Base-by-base conservation (phyloP, 2,113 vertebrate species). In the Morphnarchus princeps region DNA sequence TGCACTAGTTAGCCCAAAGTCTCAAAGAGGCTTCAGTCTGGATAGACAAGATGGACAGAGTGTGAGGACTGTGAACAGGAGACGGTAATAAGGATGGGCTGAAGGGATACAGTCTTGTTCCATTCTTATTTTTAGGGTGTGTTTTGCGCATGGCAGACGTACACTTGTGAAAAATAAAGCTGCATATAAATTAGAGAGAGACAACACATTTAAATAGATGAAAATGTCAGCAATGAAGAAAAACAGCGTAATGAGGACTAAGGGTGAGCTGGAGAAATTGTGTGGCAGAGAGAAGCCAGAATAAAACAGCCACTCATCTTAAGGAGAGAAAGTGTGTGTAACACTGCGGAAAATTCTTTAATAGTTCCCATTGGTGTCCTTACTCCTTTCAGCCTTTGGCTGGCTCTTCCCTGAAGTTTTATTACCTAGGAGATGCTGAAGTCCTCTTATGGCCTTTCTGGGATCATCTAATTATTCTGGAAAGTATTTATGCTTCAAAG, bases 311-410 rank as follows among this genome's bases (percentile, higher is more conserved):
- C 38, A 57, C 34, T 62, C 11, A n/a, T 79, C 34, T 22, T 42
- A 72, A 85, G 45, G 26, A 70, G 73, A 52, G 9, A 70, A 86
- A 72, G 2, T n/a, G 15, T 18, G 7, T 77, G 20, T 34, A 73
- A 20, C 31, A 21, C 29, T 52, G 36, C 0, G 3, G 43, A 89
- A 77, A 88, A 89, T 69, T 50, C 20, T 76, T 52, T 63, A 82
- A n/a, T 24, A 25, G 3, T 65, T 91, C 26, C 49, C 1, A 0
- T 7, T 8, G 3, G 11, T 59, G 17, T 58, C 9, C 15, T 84
- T 62, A 38, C 34, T 81, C 10, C 54, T 91, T 80, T 88, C 36
- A 40, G 67, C 22, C 38, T 25, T 90, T 81, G 40, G 32, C 55
- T 67, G 38, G 9, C 29, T 91, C 38, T 67, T 92, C 5, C 10